Evolutionary conservation across 1,140 invertebrate species (phyloP).

Genomic region (Ceratina australensis): DNA sequence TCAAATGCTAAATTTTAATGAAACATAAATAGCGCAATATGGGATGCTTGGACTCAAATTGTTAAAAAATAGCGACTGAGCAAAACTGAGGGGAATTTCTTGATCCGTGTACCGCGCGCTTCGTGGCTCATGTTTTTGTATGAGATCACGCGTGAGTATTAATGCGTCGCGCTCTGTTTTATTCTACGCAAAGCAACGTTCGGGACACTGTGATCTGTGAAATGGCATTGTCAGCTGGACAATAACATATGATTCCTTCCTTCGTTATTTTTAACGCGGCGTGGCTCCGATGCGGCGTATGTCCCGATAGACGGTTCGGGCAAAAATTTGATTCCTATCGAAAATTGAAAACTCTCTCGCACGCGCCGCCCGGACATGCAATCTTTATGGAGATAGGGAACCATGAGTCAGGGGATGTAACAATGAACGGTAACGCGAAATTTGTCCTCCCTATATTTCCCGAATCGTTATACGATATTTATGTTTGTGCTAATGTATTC

Average conservation of each 20-base stretch:
- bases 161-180: neutral
- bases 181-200: no score
- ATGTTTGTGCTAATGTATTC: constrained; percentile 43
- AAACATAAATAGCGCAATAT: no score
- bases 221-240: constrained; percentile 5
- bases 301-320: neutral
- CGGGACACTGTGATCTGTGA: neutral
- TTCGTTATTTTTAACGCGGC: constrained; percentile 9
- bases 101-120: no score
- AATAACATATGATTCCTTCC: constrained; percentile 21
- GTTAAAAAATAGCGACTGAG: no score
- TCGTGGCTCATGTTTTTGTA: no score
- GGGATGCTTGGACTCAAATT: no score
- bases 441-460: constrained; percentile 27
- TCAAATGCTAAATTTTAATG: no score
- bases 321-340: constrained; percentile 62
- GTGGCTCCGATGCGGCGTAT: neutral
- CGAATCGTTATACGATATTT: constrained; percentile 45
- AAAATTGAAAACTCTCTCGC: constrained; percentile 56
- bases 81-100: no score
- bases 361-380: constrained; percentile 22
- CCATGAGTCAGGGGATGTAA: constrained; percentile 22
- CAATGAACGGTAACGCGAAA: constrained; percentile 46
- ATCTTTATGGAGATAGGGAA: constrained; percentile 60
- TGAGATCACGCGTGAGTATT: neutral